Percentiles rank a stretch among this genome's conserved stretches.
Conservation (phyloP, 1,140 invertebrate species). For the Drosophila parabipectinata region DNA sequence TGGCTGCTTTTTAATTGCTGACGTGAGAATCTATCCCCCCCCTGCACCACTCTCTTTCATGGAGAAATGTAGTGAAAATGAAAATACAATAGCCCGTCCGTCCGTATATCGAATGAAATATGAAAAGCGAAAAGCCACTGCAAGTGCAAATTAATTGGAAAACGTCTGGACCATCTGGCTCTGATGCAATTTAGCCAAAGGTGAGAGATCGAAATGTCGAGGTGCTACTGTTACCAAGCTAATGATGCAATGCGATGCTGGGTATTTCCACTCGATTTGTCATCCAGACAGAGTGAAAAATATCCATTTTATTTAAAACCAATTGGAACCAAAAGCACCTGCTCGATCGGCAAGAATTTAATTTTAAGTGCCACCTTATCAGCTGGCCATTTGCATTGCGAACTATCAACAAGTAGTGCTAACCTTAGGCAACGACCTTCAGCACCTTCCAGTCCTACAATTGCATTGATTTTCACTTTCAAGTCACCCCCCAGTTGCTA, state of each 20-base stretch:
- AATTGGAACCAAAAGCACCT: neutral
- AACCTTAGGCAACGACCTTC: conserved; percentile 28
- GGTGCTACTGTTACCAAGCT: neutral
- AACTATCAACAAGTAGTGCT: conserved; percentile 23
- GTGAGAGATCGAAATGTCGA: conserved; percentile 27
- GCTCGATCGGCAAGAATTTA: conserved; percentile 5
- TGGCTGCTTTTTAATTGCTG: conserved; percentile 45
- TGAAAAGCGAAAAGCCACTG: conserved; percentile 33
- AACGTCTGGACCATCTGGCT: conserved; percentile 19
- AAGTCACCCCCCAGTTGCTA: neutral
- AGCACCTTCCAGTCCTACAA: conserved; percentile 7
- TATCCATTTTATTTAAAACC: too few relatives aligned
- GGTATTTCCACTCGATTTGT: conserved; percentile 7
- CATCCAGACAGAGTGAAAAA: too few relatives aligned
- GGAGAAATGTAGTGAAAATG: conserved; percentile 43
- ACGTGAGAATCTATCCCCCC: conserved; percentile 51
- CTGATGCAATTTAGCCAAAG: conserved; percentile 35
- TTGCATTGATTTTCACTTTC: conserved; percentile 36
- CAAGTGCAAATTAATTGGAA: conserved; percentile 54
- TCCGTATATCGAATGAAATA: conserved; percentile 24
- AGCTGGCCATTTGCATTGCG: neutral
- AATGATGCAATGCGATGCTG: conserved; percentile 5
- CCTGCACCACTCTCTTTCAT: too few relatives aligned
- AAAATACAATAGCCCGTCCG: conserved; percentile 19
- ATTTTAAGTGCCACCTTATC: conserved; percentile 22